These are phyloP conservation scores for Nannoperca australis DNA, from an alignment of 2,797 vertebrate genomes.

Conservation along the genomic window DNA sequence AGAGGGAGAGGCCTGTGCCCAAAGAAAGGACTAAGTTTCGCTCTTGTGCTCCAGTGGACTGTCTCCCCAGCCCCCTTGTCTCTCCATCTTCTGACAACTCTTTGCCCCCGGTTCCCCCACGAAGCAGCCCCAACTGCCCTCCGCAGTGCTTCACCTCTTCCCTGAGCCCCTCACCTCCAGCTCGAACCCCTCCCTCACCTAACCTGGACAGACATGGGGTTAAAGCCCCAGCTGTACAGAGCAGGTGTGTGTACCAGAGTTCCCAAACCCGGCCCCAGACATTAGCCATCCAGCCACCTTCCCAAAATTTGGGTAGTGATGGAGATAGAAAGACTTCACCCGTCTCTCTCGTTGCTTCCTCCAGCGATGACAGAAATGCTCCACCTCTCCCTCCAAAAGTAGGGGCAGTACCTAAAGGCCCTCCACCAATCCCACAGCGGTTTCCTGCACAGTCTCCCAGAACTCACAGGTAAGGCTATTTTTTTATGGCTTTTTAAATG, in stretches of 20 bases:
- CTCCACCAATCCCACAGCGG: slow-evolving; percentile 70
- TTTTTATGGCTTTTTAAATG: not conserved
- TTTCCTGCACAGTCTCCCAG: slow-evolving; percentile 65
- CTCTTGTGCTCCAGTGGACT: slow-evolving; percentile 15
- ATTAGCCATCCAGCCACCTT: slow-evolving; percentile 41
- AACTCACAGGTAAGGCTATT: slow-evolving; percentile 74
- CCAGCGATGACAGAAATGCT: slow-evolving; percentile 32
- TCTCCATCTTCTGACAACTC: slow-evolving; percentile 14
- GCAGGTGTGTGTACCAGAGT: slow-evolving; percentile 12
- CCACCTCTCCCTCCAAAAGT: slow-evolving; percentile 90
- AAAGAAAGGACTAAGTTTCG: slow-evolving; percentile 89
- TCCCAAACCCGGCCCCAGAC: slow-evolving; percentile 59
- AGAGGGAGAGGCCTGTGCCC: slow-evolving; percentile 83
- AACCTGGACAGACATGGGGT: not conserved
- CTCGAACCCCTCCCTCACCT: slow-evolving; percentile 13
- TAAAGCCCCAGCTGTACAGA: slow-evolving; percentile 7
- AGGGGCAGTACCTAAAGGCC: slow-evolving; percentile 67
- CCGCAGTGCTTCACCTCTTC: slow-evolving; percentile 84
- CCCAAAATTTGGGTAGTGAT: slow-evolving; percentile 15
- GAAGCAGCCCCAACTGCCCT: slow-evolving; percentile 86
- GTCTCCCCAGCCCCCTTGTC: accelerated
- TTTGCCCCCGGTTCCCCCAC: slow-evolving; percentile 91
- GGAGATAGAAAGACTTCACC: slow-evolving; percentile 44
- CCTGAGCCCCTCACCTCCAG: slow-evolving; percentile 14
- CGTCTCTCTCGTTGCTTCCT: slow-evolving; percentile 28